Evolutionary conservation across 2,888 invertebrate genomes (phyloP).

Genomic region (Nomada fucata): DNA sequence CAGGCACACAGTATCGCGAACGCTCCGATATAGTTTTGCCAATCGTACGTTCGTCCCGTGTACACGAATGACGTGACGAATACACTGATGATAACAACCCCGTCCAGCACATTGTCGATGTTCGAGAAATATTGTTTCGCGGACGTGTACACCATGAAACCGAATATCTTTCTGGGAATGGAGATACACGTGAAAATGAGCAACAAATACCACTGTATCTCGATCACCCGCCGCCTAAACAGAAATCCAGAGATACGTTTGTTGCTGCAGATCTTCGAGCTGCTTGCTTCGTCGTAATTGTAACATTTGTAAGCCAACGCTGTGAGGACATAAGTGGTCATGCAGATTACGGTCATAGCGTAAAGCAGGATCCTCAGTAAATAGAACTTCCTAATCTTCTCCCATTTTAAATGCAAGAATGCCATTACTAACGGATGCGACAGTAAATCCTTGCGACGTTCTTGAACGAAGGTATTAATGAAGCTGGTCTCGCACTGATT

Average conservation of each 20-base stretch:
- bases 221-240: slow-evolving; percentile 77
- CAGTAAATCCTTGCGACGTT: slow-evolving; percentile 83
- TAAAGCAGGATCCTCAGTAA: slow-evolving; percentile 80
- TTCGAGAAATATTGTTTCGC: slow-evolving; percentile 82
- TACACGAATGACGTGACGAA: slow-evolving; percentile 82
- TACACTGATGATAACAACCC: slow-evolving; percentile 79
- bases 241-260: slow-evolving; percentile 77
- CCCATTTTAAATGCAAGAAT: slow-evolving; percentile 85
- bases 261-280: slow-evolving; percentile 78
- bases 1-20: slow-evolving; percentile 83
- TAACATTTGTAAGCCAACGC: slow-evolving; percentile 81
- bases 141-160: slow-evolving; percentile 81
- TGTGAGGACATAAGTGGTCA: slow-evolving; percentile 81
- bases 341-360: slow-evolving; percentile 80
- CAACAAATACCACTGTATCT: slow-evolving; percentile 80
- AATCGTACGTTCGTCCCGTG: slow-evolving; percentile 80
- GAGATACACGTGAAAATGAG: slow-evolving; percentile 80
- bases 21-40: slow-evolving; percentile 83
- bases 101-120: slow-evolving; percentile 82
- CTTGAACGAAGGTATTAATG: slow-evolving; percentile 84
- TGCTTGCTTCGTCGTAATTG: slow-evolving; percentile 74
- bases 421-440: slow-evolving; percentile 85
- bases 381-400: slow-evolving; percentile 84
- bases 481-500: slow-evolving; percentile 83
- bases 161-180: slow-evolving; percentile 81